These are phyloP conservation scores for Sebastes cheni DNA, from an alignment of 2,797 vertebrate species.

Conservation along the genomic window DNA sequence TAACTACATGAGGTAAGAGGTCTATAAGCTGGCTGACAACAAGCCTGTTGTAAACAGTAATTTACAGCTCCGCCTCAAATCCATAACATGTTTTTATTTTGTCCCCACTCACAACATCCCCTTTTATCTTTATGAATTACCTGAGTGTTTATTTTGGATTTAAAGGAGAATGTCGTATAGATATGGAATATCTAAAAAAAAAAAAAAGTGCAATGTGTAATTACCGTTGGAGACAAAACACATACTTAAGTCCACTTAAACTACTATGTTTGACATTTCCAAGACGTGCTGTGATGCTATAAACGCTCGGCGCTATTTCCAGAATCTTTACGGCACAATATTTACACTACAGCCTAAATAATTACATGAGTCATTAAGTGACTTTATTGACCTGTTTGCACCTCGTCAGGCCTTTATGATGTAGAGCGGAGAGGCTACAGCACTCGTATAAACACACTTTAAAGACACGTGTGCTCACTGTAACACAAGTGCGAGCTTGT, in stretches of 20 bases:
- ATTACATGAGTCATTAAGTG: constrained; percentile 66
- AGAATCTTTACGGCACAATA: constrained; percentile 49
- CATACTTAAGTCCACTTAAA: constrained; percentile 62
- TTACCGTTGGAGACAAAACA: constrained; percentile 65
- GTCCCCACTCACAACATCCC: constrained; percentile 39
- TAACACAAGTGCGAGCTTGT: constrained; percentile 56
- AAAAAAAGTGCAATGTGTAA: constrained; percentile 52
- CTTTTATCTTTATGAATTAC: constrained; percentile 42
- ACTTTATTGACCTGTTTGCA: constrained; percentile 69
- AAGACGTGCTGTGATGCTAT: constrained; percentile 48
- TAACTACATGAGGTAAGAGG: constrained; percentile 69
- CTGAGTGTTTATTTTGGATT: constrained; percentile 42
- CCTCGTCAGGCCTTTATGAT: constrained; percentile 49
- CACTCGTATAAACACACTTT: constrained; percentile 18
- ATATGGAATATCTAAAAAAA: constrained; percentile 37
- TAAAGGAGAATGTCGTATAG: constrained; percentile 16
- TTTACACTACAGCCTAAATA: constrained; percentile 60
- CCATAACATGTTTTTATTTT: constrained; percentile 78
- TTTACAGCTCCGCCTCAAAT: constrained; percentile 73
- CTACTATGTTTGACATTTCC: constrained; percentile 53
- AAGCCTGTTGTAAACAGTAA: constrained; percentile 74
- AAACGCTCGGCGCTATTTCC: constrained; percentile 46
- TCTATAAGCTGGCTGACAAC: constrained; percentile 61
- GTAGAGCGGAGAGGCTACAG: not conserved
- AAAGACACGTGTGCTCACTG: constrained; percentile 24